Base-by-base conservation (phyloP, 1,140 invertebrate species). In the Oedothorax gibbosus region DNA sequence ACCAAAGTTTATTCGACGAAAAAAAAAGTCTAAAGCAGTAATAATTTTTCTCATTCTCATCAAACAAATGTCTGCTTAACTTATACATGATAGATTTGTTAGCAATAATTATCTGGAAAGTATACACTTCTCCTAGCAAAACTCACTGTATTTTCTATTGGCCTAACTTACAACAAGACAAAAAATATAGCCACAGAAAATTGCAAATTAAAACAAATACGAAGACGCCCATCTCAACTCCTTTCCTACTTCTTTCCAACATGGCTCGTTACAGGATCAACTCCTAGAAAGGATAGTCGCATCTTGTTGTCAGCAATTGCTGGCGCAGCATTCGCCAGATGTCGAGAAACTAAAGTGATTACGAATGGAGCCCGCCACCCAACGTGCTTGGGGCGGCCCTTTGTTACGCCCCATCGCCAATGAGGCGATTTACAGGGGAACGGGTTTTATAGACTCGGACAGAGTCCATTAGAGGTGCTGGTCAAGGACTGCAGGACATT, bases 251-350 rank as follows among this genome's bases (percentile, higher is more conserved):
- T 56, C 20, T 21, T 73, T 35, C 53, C 51, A 57, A 73, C 54
- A 71, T 9, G 49, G 51, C 71, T 57, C 71, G 53, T 73, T 73
- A 73, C 71, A 20, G 54, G 7, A 73, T 21, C 71, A 20, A 73
- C 71, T 21, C 54, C 71, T 57, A 54, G 51, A 73, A 10, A n/a
- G 7, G 14, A 71, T 18, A 66, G n/a, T 57, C 54, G 71, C 71
- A 73, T 73, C 71, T 73, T 73, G 71, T 73, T 54, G 57, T 51
- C 71, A 73, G 57, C 57, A 56, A 54, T 50, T 73, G 71, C 71
- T 73, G 71, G 35, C 71, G 71, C 71, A 73, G 71, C 71, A 73
- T 56, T 73, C 51, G 71, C 71, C 71, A 73, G 51, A 73, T 73
- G 71, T 73, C 71, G 71, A 35, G 35, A 73, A 73, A 57, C 71